Base-by-base conservation (phyloP, 2,113 vertebrate genomes). In the Pseudorasbora parva region DNA sequence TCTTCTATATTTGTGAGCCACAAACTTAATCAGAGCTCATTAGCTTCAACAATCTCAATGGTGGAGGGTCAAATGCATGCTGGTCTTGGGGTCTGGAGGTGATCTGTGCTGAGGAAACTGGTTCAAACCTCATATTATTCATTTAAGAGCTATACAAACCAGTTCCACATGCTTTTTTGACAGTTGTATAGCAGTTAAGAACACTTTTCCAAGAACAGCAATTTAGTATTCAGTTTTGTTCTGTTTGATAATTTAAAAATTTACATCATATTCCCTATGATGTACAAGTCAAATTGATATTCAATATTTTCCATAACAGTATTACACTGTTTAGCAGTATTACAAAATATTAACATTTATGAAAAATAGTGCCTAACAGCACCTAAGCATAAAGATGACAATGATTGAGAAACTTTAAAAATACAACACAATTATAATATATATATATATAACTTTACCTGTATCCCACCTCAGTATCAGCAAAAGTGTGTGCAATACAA, bases 91-190 rank as follows among this genome's bases (percentile, higher is more conserved):
- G 68, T 45, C 37, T 43, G n/a, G 54, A 41, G 73, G 27, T 56
- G 47, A 75, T 75, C 30, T 41, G 27, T 56, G 37, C 33, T 17
- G 33, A 78, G 56, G n/a, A 78, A 43, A 78, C 17, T n/a, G n/a
- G n/a, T n/a, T n/a, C 8, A 78, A 25, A 60, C 75, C 21, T 10
- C 56, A 60, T 33, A 21, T 56, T 56, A 78, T 23, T 27, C n/a
- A 15, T 59, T 78, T 77, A 60, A 23, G 5, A 74, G 19, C 10
- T 21, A 54, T 21, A 54, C 9, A 4, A 54, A 14, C 51, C 23
- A 74, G 49, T 6, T 51, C 49, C 15, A 51, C 49, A 19, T 51
- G 15, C 15, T 51, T 19, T 59, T 59, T n/a, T 59, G 56, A 59
- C 8, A 59, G 54, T 57, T 77, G 33, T n/a, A n/a, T n/a, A 11